Evolutionary conservation across 64 coral and sea anemone species (phyloP).

Genomic region (Stichodactyla helianthus): DNA sequence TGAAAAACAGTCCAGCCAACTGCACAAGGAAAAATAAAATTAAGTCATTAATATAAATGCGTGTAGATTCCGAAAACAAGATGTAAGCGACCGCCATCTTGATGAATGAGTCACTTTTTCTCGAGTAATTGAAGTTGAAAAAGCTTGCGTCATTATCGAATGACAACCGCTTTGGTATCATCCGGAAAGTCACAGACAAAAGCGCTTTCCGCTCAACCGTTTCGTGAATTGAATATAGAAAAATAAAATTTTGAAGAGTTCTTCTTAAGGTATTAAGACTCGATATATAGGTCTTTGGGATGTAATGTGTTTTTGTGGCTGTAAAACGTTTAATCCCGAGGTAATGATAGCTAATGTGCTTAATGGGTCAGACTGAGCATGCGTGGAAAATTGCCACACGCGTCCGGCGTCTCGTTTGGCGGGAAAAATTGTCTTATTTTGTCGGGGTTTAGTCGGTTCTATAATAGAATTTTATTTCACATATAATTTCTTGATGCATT

Average conservation of each 20-base stretch:
- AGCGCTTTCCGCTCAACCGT: neutral
- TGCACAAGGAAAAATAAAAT: neutral
- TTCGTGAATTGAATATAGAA: neutral
- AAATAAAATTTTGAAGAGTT: neutral
- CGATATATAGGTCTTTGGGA: neutral
- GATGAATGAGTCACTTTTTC: neutral
- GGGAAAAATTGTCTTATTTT: neutral
- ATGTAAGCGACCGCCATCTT: neutral
- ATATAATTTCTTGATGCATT: neutral
- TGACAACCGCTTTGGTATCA: neutral
- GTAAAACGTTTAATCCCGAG: neutral
- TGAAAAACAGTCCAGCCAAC: neutral
- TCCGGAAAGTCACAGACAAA: slow-evolving; percentile 10
- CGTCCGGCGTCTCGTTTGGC: neutral
- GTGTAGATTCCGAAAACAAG: neutral
- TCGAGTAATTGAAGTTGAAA: neutral
- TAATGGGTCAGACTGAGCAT: neutral
- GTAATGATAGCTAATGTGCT: slow-evolving; percentile 1
- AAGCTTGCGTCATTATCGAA: neutral
- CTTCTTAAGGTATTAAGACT: neutral
- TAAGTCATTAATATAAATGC: neutral
- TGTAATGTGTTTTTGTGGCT: neutral
- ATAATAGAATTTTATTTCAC: neutral
- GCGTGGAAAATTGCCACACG: neutral
- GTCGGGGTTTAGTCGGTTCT: neutral